Base-by-base conservation (phyloP, 2,113 vertebrate species). In the Egretta garzetta region DNA sequence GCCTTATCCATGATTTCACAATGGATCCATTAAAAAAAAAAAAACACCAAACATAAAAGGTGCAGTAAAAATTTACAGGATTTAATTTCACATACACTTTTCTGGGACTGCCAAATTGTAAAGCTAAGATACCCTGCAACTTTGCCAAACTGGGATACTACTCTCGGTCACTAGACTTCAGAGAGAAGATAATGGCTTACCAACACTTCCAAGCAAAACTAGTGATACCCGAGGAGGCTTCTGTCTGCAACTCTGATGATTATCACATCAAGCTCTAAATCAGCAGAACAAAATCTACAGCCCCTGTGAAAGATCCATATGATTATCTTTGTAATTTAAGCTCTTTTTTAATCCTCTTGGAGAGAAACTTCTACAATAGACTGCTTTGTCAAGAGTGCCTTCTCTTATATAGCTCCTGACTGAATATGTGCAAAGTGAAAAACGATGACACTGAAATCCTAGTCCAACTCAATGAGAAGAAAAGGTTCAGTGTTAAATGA, bases 291-390 rank as follows among this genome's bases (percentile, higher is more conserved):
- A 82, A 87, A 58, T 43, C 67, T 75, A 43, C 70, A 85, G 35
- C 84, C 13, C 35, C 37, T 75, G 41, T 72, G 80, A 90, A 96
- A 96, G 67, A 75, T 88, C 64, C 24, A 27, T 55, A 64, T 7
- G 52, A 88, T 94, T 96, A 89, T 62, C 84, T 82, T 70, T 77
- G 91, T 88, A 96, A 96, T 93, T 72, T 72, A 92, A 97, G 49
- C 18, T 35, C 60, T 45, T 93, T 88, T 79, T 77, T 92, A 93
- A 90, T 96, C 92, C 88, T 86, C 47, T 79, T 86, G 79, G 64
- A 72, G 32, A 5, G 3, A 75, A 94, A 49, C 8, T 77, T 88
- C 52, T 45, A 94, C 80, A 96, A 90, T 86, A 80, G 68, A 45
- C 58, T 81, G 68, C 92, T 93, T 93, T 95, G 90, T 90, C 37